Evolutionary conservation across 2,797 vertebrate species (phyloP).

Genomic region (Buceros bicornis): DNA sequence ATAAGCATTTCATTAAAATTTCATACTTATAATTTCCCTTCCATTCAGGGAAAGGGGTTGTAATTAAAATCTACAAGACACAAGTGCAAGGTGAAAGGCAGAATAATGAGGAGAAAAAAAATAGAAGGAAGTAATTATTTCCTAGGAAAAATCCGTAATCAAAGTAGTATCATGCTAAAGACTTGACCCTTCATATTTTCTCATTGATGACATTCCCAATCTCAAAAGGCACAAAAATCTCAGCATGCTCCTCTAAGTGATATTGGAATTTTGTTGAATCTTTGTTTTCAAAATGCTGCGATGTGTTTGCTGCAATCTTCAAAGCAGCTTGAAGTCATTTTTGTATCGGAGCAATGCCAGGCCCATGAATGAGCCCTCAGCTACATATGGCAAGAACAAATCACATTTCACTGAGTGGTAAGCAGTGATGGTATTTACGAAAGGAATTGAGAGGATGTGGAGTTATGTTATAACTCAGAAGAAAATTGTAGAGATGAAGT

Average conservation of each 20-base stretch:
- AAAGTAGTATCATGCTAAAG: not conserved
- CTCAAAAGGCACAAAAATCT: not conserved
- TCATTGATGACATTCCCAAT: not conserved
- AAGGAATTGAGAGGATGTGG: not conserved
- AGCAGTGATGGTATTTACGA: not conserved
- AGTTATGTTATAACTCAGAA: not conserved
- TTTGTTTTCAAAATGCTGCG: not conserved
- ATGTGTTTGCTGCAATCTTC: not conserved
- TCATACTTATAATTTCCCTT: conserved; percentile 26
- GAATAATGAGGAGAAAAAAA: conserved; percentile 19
- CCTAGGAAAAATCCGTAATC: not conserved
- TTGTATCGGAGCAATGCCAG: not conserved
- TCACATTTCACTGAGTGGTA: not conserved
- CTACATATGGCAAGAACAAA: not conserved
- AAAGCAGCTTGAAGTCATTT: not conserved
- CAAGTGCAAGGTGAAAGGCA: conserved; percentile 13
- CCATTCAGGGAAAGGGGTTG: not conserved
- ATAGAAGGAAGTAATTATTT: not conserved
- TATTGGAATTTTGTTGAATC: not conserved
- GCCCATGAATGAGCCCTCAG: not conserved
- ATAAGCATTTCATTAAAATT: conserved; percentile 65
- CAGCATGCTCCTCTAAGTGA: not conserved
- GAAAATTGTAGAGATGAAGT: not conserved
- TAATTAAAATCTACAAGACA: conserved; percentile 56
- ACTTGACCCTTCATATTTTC: not conserved